Base-by-base conservation (phyloP, 92 coral and sea anemone species). In the Phenganax marumi region DNA sequence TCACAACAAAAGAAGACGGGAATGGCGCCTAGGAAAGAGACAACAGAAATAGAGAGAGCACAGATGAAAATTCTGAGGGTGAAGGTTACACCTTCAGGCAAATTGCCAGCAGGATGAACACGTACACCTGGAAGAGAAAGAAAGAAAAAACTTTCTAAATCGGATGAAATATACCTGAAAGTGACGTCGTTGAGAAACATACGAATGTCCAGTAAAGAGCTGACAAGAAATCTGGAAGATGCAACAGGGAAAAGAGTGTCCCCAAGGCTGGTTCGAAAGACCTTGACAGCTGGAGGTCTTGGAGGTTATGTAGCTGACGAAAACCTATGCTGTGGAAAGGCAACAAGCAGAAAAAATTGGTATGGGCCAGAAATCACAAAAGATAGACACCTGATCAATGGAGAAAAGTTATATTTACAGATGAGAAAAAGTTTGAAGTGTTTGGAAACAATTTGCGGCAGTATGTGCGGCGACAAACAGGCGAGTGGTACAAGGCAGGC, bases 91-190 rank as follows among this genome's bases (percentile, higher is more conserved):
- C n/a, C n/a, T n/a, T n/a, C n/a, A n/a, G n/a, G n/a, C n/a, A n/a
- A n/a, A n/a, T n/a, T n/a, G n/a, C n/a, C n/a, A n/a, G n/a, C n/a
- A n/a, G n/a, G n/a, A n/a, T n/a, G n/a, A n/a, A n/a, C n/a, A n/a
- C n/a, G n/a, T n/a, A 73, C 56, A 33, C 79, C 53, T 73, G 79
- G 79, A 14, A 14, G 68, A 76, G 81, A 64, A 76, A 50, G 65
- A 52, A 50, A 50, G 66, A 76, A 76, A 50, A 76, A 43, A 76
- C 81, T 76, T 26, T 14, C 65, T 76, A 52, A n/a, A 76, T 76
- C 66, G 65, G 81, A 76, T 76, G 66, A 52, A 52, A 76, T 50
- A 26, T 76, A 76, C 81, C 46, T 76, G 81, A 76, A 76, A 76
- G 62, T 47, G 33, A 76, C 81, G 65, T 76, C 68, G 68, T 60